Evolutionary conservation across 1,140 invertebrate genomes (phyloP).

Genomic region (Drosophila cardini): DNA sequence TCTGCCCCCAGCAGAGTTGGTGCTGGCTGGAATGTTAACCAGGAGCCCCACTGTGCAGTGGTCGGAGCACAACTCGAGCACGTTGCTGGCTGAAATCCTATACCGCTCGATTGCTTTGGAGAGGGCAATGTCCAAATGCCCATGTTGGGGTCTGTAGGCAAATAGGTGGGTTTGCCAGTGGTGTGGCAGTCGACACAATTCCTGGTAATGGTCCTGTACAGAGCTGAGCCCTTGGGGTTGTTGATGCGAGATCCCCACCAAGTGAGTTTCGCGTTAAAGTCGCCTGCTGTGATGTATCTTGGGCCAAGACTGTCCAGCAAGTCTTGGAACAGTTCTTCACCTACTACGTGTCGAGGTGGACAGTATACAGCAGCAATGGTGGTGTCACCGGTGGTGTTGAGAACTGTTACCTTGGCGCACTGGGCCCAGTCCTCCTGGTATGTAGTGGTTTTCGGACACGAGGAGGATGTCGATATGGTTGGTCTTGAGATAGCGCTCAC

Average conservation of each 20-base stretch:
- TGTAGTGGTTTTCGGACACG: constrained; percentile 3
- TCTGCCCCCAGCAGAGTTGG: no score
- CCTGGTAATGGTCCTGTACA: no score
- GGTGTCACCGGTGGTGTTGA: neutral
- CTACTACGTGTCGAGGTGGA: neutral
- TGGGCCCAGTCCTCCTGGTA: neutral
- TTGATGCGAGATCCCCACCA: constrained; percentile 7
- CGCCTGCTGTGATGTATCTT: neutral
- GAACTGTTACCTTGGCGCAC: neutral
- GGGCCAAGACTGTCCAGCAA: neutral
- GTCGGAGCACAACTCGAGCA: neutral
- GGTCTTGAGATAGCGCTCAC: constrained; percentile 8
- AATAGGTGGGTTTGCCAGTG: neutral
- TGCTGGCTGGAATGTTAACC: neutral
- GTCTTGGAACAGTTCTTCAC: neutral
- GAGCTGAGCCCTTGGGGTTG: constrained; percentile 2
- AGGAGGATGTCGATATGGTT: constrained; percentile 12
- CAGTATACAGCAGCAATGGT: neutral
- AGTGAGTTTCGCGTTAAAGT: constrained; percentile 2
- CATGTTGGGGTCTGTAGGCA: neutral
- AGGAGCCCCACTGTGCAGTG: neutral
- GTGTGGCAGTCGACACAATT: neutral
- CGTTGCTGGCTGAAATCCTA: neutral
- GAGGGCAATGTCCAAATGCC: neutral
- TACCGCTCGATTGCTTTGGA: no score